Conservation (phyloP, 1,140 invertebrate species). For the Pseudomyrmex flavicornis region DNA sequence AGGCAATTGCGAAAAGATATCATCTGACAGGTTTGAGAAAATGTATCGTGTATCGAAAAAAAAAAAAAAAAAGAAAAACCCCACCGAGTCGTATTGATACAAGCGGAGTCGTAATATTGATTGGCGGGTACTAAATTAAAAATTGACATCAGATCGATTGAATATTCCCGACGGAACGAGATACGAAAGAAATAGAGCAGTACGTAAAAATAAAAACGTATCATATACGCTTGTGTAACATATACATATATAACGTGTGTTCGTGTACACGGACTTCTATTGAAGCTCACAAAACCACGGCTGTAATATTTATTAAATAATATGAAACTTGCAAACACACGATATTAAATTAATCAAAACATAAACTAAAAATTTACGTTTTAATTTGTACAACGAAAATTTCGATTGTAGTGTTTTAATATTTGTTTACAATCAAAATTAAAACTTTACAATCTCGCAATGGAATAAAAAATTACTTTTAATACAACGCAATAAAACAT, state of each 20-base stretch:
- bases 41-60: conserved; percentile 22
- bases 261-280: neutral
- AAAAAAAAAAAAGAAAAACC: neutral
- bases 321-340: too few relatives aligned
- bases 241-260: neutral
- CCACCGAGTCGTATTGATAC: neutral
- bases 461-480: too few relatives aligned
- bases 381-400: too few relatives aligned
- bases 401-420: too few relatives aligned
- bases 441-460: too few relatives aligned
- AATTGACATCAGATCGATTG: conserved; percentile 14
- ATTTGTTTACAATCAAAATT: too few relatives aligned
- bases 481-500: too few relatives aligned
- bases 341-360: too few relatives aligned
- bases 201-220: conserved; percentile 1
- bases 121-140: conserved; percentile 38
- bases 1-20: neutral
- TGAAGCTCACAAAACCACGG: neutral
- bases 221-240: neutral
- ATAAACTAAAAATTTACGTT: too few relatives aligned
- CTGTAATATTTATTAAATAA: neutral
- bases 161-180: conserved; percentile 2
- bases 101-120: conserved; percentile 27
- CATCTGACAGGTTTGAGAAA: neutral
- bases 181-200: conserved; percentile 1